Evolutionary conservation across 1,140 invertebrate genomes (phyloP).

Genomic region (Sweltsa coloradensis): DNA sequence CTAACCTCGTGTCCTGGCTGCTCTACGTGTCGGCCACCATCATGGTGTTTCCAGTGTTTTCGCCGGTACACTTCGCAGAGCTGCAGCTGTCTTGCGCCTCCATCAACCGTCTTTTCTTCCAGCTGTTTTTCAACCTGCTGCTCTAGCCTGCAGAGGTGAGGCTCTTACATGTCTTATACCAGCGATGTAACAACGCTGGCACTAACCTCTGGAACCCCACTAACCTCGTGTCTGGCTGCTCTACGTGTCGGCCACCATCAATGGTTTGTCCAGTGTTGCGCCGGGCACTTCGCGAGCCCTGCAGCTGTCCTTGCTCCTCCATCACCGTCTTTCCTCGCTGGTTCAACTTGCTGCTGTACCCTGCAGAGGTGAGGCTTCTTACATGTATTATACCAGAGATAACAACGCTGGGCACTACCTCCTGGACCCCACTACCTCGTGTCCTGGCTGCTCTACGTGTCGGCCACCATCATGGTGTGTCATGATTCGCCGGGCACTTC

Average conservation of each 20-base stretch:
- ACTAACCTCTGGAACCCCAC: conserved; percentile 57
- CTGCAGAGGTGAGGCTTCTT: no score
- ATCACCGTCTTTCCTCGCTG: conserved; percentile 72
- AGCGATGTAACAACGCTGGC: no score
- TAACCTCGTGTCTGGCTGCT: conserved; percentile 64
- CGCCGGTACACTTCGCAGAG: conserved; percentile 28
- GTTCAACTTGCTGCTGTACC: conserved; percentile 75
- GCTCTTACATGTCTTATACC: no score
- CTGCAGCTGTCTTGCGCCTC: conserved; percentile 58
- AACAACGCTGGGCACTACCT: conserved; percentile 60
- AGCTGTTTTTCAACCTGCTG: conserved; percentile 79
- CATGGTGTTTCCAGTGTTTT: conserved; percentile 45
- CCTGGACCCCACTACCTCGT: conserved; percentile 55
- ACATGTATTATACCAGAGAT: no score
- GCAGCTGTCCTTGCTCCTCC: conserved; percentile 55
- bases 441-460: conserved; percentile 60
- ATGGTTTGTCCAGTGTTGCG: conserved; percentile 41
- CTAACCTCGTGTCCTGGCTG: conserved; percentile 62
- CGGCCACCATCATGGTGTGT: conserved; percentile 48
- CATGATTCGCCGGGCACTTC: conserved; percentile 32
- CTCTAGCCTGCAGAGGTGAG: conserved; percentile 72
- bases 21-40: conserved; percentile 50
- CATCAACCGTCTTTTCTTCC: conserved; percentile 66
- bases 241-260: conserved; percentile 50
- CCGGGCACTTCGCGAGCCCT: conserved; percentile 31